Percentiles rank a stretch among this genome's conserved stretches.
Conservation (phyloP, 2,113 vertebrate genomes). For the Oxyruncus cristatus region DNA sequence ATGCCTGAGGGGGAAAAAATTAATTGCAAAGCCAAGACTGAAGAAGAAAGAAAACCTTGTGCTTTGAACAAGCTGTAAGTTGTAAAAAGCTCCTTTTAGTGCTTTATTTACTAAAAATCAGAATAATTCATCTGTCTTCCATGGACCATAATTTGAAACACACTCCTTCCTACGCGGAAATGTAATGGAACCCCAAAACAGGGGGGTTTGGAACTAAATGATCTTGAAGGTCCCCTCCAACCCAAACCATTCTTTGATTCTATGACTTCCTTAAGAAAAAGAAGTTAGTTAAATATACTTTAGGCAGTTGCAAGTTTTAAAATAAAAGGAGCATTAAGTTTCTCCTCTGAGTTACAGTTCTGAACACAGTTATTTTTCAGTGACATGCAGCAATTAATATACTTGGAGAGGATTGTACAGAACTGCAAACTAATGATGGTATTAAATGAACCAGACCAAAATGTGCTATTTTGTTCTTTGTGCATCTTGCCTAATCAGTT, state of each 20-base stretch:
- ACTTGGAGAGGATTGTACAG: background rate
- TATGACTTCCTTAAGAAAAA: background rate
- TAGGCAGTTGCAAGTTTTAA: background rate
- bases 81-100: background rate
- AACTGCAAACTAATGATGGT: background rate
- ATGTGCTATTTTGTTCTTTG: background rate
- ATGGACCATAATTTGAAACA: background rate
- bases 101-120: background rate
- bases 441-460: background rate
- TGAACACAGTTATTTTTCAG: background rate
- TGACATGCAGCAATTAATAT: background rate
- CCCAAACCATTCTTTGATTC: background rate
- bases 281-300: background rate
- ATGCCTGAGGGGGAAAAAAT: rapidly evolving
- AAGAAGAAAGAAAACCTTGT: background rate
- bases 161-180: background rate
- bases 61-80: background rate
- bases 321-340: background rate
- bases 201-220: background rate
- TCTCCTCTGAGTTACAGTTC: background rate
- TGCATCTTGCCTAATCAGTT: background rate
- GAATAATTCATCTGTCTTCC: background rate
- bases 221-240: background rate
- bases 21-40: background rate
- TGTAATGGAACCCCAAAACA: background rate